Conservation (phyloP, 2,113 vertebrate species). For the Piprites chloris region DNA sequence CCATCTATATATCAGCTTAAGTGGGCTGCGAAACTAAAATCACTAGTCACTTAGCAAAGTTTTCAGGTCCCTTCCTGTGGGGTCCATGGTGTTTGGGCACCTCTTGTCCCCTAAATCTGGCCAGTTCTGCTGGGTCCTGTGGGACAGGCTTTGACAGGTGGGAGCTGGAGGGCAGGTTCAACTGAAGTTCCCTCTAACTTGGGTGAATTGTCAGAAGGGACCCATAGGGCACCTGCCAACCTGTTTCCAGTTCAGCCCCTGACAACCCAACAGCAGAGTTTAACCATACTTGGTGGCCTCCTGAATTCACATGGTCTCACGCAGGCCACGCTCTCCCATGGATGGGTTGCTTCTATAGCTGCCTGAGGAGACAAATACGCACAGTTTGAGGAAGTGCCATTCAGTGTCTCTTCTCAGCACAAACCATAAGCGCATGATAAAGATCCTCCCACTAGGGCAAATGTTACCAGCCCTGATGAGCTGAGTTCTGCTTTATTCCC, state of each 20-base stretch:
- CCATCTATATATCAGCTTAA: neutral
- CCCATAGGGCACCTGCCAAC: neutral
- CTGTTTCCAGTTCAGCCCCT: neutral
- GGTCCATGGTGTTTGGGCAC: neutral
- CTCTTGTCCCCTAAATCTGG: neutral
- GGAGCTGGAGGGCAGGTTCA: neutral
- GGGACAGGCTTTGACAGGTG: neutral
- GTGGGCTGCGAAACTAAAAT: neutral
- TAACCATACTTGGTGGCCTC: neutral
- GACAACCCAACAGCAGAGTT: neutral
- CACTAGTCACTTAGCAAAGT: neutral
- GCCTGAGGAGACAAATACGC: neutral
- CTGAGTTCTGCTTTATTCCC: neutral
- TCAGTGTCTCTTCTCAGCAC: neutral
- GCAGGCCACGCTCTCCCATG: rapidly evolving
- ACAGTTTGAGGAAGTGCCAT: neutral
- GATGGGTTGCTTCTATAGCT: neutral
- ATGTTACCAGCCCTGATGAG: neutral
- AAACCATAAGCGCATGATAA: neutral
- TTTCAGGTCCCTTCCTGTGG: neutral
- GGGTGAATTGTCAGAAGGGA: neutral
- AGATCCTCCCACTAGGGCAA: neutral
- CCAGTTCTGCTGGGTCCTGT: neutral
- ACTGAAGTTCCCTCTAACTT: neutral
- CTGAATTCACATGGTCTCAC: neutral